Conservation (phyloP, 2,888 invertebrate genomes). For the Craniophora ligustri region DNA sequence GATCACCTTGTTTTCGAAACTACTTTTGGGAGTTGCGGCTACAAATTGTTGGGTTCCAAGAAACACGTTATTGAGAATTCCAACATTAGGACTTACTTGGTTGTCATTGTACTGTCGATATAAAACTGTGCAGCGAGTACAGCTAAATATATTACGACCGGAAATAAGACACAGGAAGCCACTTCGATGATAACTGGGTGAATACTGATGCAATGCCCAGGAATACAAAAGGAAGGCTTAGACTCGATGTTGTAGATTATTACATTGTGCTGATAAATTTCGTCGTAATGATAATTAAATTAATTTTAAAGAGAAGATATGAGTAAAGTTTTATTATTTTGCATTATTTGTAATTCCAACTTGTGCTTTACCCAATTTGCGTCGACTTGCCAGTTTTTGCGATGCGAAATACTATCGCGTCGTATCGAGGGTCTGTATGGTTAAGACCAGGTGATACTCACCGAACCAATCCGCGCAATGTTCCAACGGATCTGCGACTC, state of each 20-base stretch:
- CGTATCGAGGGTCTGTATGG: no score
- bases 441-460: slow-evolving; percentile 57
- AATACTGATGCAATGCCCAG: slow-evolving; percentile 13
- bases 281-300: no score
- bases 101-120: background rate
- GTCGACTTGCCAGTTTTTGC: no score
- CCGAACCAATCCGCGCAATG: slow-evolving; percentile 84
- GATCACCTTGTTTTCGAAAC: background rate
- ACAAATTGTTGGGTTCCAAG: background rate
- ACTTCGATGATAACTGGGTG: slow-evolving; percentile 5
- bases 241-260: background rate
- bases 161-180: slow-evolving; percentile 32
- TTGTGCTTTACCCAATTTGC: no score
- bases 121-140: no score
- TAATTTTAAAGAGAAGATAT: background rate
- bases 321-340: background rate
- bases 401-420: no score
- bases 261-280: no score
- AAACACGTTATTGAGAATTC: background rate
- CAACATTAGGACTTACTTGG: background rate
- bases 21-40: background rate
- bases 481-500: slow-evolving; percentile 78
- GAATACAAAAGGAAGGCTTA: background rate
- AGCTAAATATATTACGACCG: slow-evolving; percentile 1
- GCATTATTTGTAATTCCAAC: no score